phyloP scores from a whole-genome alignment of 2,888 invertebrate species.

The Hetaerina titia region DNA sequence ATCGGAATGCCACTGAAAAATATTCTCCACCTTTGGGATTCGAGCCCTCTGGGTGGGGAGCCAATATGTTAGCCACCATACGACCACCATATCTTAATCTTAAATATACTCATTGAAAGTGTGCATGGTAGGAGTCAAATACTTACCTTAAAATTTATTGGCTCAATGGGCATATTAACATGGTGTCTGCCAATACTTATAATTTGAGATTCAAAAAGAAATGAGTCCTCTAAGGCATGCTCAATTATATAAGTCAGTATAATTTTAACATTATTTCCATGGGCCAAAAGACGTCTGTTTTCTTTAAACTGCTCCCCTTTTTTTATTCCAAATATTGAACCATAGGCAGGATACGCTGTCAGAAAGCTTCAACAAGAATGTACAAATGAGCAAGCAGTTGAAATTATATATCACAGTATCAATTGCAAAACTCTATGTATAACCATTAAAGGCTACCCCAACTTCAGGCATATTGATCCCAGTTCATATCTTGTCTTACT shows the following conservation, averaged over 20 bases:
- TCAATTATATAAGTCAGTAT: slow-evolving; percentile 42
- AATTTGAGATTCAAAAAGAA: slow-evolving; percentile 30
- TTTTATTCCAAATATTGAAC: slow-evolving; percentile 30
- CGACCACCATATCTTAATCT: too few species aligned
- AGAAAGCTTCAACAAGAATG: background rate
- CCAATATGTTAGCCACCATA: too few species aligned
- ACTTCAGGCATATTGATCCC: too few species aligned
- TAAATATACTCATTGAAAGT: too few species aligned
- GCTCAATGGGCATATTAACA: slow-evolving; percentile 15
- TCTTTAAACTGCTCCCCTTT: slow-evolving; percentile 6
- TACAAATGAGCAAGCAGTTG: background rate
- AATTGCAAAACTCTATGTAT: too few species aligned
- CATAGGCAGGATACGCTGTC: slow-evolving; percentile 25
- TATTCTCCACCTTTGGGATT: too few species aligned
- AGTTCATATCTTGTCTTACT: too few species aligned
- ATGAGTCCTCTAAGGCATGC: slow-evolving; percentile 50
- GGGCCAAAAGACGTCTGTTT: background rate
- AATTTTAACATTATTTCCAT: background rate
- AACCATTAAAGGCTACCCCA: too few species aligned
- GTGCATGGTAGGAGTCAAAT: background rate
- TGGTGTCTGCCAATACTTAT: slow-evolving; percentile 37
- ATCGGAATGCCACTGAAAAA: too few species aligned
- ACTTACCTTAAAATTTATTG: slow-evolving; percentile 25
- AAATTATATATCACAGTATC: too few species aligned
- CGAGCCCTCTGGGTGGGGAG: too few species aligned